A percentile compares a stretch with the other conserved stretches of the same genome.
Evolutionary conservation across 1,140 invertebrate species (phyloP).

Genomic region (Carcinoscorpius rotundicauda): DNA sequence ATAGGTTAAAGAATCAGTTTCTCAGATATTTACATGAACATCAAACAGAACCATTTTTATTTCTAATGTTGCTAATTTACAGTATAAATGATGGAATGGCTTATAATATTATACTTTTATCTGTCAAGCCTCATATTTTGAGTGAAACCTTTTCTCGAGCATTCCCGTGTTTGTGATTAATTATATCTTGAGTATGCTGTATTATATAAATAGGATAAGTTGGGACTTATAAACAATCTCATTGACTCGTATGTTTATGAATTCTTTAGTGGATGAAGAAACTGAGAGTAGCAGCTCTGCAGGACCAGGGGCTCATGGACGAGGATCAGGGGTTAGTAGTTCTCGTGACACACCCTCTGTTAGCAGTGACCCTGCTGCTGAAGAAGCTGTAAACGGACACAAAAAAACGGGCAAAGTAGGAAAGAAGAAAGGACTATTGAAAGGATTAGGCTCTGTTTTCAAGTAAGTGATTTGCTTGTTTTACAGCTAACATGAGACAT

Average conservation of each 20-base stretch:
- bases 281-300: too few species aligned
- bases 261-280: not conserved
- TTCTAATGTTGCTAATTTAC: too few species aligned
- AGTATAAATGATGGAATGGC: not conserved
- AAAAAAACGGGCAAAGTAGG: constrained; percentile 38
- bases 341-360: too few species aligned
- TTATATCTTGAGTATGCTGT: not conserved
- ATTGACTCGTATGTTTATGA: not conserved
- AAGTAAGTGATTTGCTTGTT: constrained; percentile 34
- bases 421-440: constrained; percentile 56
- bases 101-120: not conserved
- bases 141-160: not conserved
- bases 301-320: too few species aligned
- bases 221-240: too few species aligned
- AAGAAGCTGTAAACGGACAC: too few species aligned
- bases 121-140: not conserved
- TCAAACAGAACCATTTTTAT: too few species aligned
- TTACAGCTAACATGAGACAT: too few species aligned
- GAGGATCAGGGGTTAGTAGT: too few species aligned
- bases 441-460: constrained; percentile 69
- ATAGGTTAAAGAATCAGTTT: too few species aligned
- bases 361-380: too few species aligned
- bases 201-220: not conserved
- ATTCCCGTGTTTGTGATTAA: not conserved
- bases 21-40: too few species aligned